Evolutionary conservation across 2,797 vertebrate genomes (phyloP), one percentile per base, ranked within the genome.

Genomic region (Myotis vivesi): DNA sequence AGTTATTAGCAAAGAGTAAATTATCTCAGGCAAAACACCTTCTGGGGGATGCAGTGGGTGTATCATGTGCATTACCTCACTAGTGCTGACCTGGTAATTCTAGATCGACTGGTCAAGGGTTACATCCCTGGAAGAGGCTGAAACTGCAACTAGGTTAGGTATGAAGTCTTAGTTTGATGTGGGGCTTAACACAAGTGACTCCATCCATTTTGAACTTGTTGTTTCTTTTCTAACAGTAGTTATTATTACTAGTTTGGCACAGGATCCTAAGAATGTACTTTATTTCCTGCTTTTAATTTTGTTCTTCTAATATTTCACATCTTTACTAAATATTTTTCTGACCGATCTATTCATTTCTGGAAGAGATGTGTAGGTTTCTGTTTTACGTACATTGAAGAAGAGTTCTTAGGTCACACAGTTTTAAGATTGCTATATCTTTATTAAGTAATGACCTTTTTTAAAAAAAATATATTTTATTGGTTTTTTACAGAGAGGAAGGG

Each of bases 261-360:
- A 30, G n/a, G 36, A 16, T 55, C 64, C 44, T 51, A 69, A 82
- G 51, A 87, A 81, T 69, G 33, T n/a, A 59, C 51, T 90, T 62
- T 86, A 15, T 55, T 90, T 33, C 51, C 57, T 53, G 59, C 28
- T 89, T 72, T 73, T 72, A 23, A 11, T 55, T 81, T 62, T 87
- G 23, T 59, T 59, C 57, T 28, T 59, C 57, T 28, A 28, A 59
- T 59, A 59, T 59, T 59, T 59, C 57, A 59, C 75, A n/a, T 36
- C 59, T 86, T 89, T 51, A 36, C 57, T 93, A 77, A 95, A 92
- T 77, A 86, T 72, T 51, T 51, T 51, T 51, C 49, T 51, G 49
- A 51, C 49, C 5, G 16, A 51, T 51, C 49, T 51, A 51, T 59
- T 59, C 57, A 59, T 59, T 59, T 76, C 68, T 92, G 51, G 64